Base-by-base conservation (phyloP, 2,888 invertebrate species). In the Apoda limacodes region DNA sequence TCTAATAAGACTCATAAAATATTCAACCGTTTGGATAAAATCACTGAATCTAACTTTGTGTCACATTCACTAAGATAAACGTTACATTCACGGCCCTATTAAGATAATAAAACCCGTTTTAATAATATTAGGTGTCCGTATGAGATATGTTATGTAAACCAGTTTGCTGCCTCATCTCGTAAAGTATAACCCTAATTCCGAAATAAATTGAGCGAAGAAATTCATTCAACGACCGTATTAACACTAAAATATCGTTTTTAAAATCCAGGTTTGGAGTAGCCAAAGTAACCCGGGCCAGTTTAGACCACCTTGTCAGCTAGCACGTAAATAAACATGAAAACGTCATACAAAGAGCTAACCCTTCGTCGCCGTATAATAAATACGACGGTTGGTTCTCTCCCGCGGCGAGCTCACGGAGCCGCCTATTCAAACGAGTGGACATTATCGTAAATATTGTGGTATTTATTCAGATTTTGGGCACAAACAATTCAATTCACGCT, bases 401-500 rank as follows among this genome's bases (percentile, higher is more conserved):
- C 71, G 71, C 64, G 55, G 66, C 48, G 65, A 48, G 49, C 50
- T 46, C 50, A 52, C 57, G 43, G 55, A 48, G 60, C 63, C 59
- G 62, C 58, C 70, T 62, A 66, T 75, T 66, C 65, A 71, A 64
- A 60, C 60, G 54, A 45, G 55, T 57, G 66, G 69, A 68, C 74
- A 71, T 72, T 71, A 72, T 68, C 76, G 74, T 80, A 76, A 80
- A 80, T 78, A 78, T 80, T 76, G 62, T 76, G 70, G 70, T 76
- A 65, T 76, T 76, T 76, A 76, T 75, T 70, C 70, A 72, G 60
- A 70, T 70, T 74, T 74, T 60, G 61, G 61, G 60, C 63, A 67
- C 78, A 66, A 76, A 78, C 78, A 80, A 80, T 80, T 78, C 76
- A 75, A 76, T 80, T 76, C 75, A 75, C 72, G 70, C 74, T 71